Evolutionary conservation across 2,797 vertebrate species (phyloP).

Genomic region (Sebastes trivittatus): DNA sequence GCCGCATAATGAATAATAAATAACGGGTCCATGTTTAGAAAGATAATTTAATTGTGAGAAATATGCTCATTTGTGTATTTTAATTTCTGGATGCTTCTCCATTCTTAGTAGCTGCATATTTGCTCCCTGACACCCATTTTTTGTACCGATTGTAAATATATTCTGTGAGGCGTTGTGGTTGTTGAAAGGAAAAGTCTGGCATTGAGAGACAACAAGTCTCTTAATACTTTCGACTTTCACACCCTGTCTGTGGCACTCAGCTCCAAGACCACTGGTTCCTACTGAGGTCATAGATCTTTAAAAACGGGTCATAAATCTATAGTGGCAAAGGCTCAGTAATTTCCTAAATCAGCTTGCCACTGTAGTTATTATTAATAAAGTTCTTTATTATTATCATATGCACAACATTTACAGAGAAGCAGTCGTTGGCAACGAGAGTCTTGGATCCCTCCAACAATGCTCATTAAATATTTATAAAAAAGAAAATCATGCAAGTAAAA

Average conservation of each 20-base stretch:
- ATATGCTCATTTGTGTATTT: not conserved
- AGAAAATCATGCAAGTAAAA: no score
- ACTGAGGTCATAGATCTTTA: not conserved
- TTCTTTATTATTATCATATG: no score
- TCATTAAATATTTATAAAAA: no score
- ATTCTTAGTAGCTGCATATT: not conserved
- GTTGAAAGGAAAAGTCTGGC: not conserved
- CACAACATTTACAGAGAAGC: no score
- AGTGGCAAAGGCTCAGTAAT: not conserved
- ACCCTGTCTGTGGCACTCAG: not conserved
- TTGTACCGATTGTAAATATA: not conserved
- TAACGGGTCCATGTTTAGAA: not conserved
- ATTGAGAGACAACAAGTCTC: not conserved
- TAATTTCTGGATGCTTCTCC: not conserved
- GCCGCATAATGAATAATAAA: constrained; percentile 48
- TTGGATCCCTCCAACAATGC: no score
- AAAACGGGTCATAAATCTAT: not conserved
- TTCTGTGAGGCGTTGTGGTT: not conserved
- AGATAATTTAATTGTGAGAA: not conserved
- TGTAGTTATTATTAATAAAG: accelerated
- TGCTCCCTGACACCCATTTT: not conserved
- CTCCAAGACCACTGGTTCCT: not conserved
- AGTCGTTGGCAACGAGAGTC: no score
- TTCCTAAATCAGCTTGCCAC: not conserved
- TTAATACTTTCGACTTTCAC: not conserved